These are phyloP conservation scores for Drosophila sordidula DNA, from an alignment of 2,888 invertebrate species.

Conservation along the genomic window DNA sequence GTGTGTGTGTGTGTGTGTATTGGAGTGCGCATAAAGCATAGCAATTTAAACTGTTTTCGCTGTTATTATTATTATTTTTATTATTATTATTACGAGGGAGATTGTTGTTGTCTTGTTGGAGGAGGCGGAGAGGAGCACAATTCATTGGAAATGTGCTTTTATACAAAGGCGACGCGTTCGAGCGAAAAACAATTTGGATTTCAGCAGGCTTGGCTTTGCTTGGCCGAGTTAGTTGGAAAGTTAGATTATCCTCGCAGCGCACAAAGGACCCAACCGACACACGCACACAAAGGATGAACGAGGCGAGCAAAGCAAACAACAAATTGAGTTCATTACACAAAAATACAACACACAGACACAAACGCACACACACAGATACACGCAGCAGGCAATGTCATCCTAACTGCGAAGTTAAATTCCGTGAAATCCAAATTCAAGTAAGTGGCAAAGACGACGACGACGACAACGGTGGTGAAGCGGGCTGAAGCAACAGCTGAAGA, in stretches of 20 bases:
- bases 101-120: neutral
- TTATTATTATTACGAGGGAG: slow-evolving; percentile 13
- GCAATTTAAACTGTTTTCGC: slow-evolving; percentile 37
- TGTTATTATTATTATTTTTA: slow-evolving; percentile 25
- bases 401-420: slow-evolving; percentile 77
- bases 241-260: slow-evolving; percentile 68
- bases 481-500: slow-evolving; percentile 69
- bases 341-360: slow-evolving; percentile 33
- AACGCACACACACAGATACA: slow-evolving; percentile 28
- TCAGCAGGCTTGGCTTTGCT: slow-evolving; percentile 31
- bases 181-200: slow-evolving; percentile 61
- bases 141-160: slow-evolving; percentile 62
- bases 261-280: slow-evolving; percentile 42
- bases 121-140: slow-evolving; percentile 21
- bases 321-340: slow-evolving; percentile 61
- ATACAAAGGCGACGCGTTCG: slow-evolving; percentile 48
- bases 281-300: slow-evolving; percentile 21
- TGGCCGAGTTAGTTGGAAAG: slow-evolving; percentile 72
- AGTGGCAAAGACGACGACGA: slow-evolving; percentile 55
- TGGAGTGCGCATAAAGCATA: slow-evolving; percentile 50
- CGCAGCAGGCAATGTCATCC: slow-evolving; percentile 68
- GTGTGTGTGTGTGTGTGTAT: slow-evolving; percentile 8
- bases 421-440: slow-evolving; percentile 79
- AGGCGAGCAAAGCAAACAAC: slow-evolving; percentile 23
- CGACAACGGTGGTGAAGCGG: slow-evolving; percentile 23